A percentile compares a stretch with the other conserved stretches of the same genome.
phyloP scores from a whole-genome alignment of 1,140 invertebrate species.

The Helicoverpa zea region DNA sequence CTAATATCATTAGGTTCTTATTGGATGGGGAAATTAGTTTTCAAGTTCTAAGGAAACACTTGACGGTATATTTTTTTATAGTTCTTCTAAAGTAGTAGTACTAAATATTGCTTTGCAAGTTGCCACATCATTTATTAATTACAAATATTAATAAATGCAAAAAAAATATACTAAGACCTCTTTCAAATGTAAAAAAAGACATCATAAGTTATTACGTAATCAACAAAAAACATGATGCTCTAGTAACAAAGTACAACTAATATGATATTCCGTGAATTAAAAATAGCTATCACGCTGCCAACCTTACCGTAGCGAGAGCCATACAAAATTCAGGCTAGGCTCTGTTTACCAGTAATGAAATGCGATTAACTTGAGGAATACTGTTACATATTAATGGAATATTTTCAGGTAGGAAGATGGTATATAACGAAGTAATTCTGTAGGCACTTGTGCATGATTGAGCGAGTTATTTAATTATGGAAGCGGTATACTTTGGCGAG shows the following conservation, averaged over 20 bases:
- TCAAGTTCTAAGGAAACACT: too few relatives aligned
- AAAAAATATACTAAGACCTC: background rate
- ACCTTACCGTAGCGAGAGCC: background rate
- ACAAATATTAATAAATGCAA: background rate
- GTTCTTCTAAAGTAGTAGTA: too few relatives aligned
- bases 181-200: background rate
- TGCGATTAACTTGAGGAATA: constrained; percentile 15
- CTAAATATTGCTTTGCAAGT: background rate
- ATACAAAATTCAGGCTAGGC: constrained; percentile 37
- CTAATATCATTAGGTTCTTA: too few relatives aligned
- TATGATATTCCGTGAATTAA: constrained; percentile 44
- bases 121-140: background rate
- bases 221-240: constrained; percentile 9
- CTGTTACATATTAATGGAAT: constrained; percentile 24
- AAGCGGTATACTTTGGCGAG: background rate
- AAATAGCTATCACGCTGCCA: constrained; percentile 7
- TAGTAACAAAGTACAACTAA: background rate
- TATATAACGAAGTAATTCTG: background rate
- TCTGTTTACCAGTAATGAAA: constrained; percentile 9
- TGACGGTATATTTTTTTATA: too few relatives aligned
- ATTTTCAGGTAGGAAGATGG: constrained; percentile 7
- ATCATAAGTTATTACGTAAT: constrained; percentile 3
- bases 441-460: background rate
- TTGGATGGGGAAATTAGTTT: too few relatives aligned
- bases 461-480: background rate